Base-by-base conservation (phyloP, 2,113 vertebrate species). In the Periophthalmus modestus region DNA sequence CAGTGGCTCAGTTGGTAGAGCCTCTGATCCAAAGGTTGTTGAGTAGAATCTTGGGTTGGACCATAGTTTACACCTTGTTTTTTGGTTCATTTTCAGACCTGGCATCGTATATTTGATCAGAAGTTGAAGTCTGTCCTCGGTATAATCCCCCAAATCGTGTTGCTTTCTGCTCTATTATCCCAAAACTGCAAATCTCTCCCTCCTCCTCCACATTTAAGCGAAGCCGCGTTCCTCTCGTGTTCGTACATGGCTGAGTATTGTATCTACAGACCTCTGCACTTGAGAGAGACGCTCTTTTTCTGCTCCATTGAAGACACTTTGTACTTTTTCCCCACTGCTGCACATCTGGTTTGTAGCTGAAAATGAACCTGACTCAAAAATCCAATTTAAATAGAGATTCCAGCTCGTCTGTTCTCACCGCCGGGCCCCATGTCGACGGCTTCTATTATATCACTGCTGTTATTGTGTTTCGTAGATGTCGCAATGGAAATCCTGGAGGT, bases 191-290 rank as follows among this genome's bases (percentile, higher is more conserved):
- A 82, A 77, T 47, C 66, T 54, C 43, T 70, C 72, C 69, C 28
- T n/a, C 15, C 24, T 79, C 13, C 58, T 79, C 55, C 15, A n/a
- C 55, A 73, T 73, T 62, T 69, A 24, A 19, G 73, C 73, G 74
- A 70, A 65, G 66, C 68, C 73, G 67, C 52, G 84, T 84, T 75
- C 80, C 77, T 67, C 74, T 67, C 57, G 66, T 66, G 68, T 63
- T 36, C 4, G 28, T 28, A 48, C 72, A 67, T 65, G 21, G 72
- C 39, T 43, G 73, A 69, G 73, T 66, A 70, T 74, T 79, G 52
- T 68, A 76, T 46, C 63, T 73, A 34, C 46, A 73, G 68, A 80
- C 73, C 73, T 68, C 18, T 7, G 24, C 73, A 54, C 68, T 59
- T 70, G 13, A 48, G 48, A 48, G n/a, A 47, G 14, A 46, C 48